These are phyloP conservation scores for Nestor notabilis DNA, from an alignment of 2,113 vertebrate species.

Conservation along the genomic window DNA sequence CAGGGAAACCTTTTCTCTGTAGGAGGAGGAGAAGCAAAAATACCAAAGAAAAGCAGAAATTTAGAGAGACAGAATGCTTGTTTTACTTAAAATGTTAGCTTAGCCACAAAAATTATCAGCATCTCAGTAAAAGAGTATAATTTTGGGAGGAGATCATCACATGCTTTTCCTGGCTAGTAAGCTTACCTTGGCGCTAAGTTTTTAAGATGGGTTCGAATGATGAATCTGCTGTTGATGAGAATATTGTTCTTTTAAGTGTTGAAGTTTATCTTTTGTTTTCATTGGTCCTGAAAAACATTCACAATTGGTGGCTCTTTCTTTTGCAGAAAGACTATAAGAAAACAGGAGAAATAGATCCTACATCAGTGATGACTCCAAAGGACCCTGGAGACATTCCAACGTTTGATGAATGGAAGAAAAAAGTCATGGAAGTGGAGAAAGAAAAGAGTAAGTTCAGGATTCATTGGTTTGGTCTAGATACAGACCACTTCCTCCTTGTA, in stretches of 20 bases:
- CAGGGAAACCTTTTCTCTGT: not conserved
- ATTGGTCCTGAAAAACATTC: not conserved
- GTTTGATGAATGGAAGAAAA: conserved; percentile 99
- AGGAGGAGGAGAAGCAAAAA: not conserved
- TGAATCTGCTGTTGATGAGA: not conserved
- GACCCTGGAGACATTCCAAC: conserved; percentile 94
- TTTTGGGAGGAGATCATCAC: not conserved
- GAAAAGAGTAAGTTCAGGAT: conserved; percentile 89
- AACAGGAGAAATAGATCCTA: conserved; percentile 83
- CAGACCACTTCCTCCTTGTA: not conserved
- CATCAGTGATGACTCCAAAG: conserved; percentile 82
- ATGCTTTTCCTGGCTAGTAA: not conserved
- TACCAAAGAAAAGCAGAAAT: not conserved
- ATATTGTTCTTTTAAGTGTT: not conserved
- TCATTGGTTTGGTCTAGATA: not conserved
- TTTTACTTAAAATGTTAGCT: not conserved
- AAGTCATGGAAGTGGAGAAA: conserved; percentile 98
- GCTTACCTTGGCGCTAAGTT: not conserved
- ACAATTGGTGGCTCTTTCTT: not conserved
- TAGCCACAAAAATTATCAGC: not conserved
- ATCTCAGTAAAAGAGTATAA: not conserved
- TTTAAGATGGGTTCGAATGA: not conserved
- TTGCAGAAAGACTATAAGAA: conserved; percentile 75
- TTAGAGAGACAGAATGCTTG: not conserved
- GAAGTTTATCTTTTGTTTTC: not conserved